Evolutionary conservation across 2,888 invertebrate species (phyloP).

Genomic region (Drosophila quasianomalipes): DNA sequence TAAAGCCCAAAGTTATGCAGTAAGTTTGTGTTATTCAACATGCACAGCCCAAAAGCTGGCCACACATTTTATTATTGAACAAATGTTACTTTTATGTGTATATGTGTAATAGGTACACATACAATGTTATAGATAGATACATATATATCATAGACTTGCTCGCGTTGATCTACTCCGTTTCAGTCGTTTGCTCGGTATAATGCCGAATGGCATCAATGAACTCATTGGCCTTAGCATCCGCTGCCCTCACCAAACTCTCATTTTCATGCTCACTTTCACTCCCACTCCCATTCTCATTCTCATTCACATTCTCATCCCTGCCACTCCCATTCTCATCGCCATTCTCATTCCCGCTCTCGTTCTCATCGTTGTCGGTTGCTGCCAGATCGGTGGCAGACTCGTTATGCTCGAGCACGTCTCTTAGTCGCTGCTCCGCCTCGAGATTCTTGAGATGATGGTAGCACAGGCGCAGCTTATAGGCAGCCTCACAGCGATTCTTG

Average conservation of each 20-base stretch:
- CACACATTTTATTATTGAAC: constrained; percentile 13
- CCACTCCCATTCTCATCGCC: constrained; percentile 8
- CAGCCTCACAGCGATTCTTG: constrained; percentile 71
- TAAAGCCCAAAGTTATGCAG: constrained; percentile 23
- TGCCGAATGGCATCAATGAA: constrained; percentile 53
- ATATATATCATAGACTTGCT: background rate
- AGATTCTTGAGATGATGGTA: constrained; percentile 68
- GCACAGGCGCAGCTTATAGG: constrained; percentile 75
- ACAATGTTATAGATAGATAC: background rate
- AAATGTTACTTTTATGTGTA: background rate
- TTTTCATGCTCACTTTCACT: background rate
- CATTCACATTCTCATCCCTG: background rate
- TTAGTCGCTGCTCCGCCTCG: constrained; percentile 68
- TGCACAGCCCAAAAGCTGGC: constrained; percentile 16
- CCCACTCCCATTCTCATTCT: background rate
- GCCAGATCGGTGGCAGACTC: constrained; percentile 41
- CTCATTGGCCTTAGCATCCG: constrained; percentile 35
- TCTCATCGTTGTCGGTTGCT: constrained; percentile 35
- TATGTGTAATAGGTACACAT: background rate
- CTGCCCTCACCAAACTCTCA: background rate
- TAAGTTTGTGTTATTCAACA: background rate
- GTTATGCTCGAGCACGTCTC: constrained; percentile 57
- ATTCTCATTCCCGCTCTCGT: constrained; percentile 6
- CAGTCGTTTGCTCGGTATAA: constrained; percentile 24
- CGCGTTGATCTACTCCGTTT: background rate